These are phyloP conservation scores for Perithous albicinctus DNA, from an alignment of 2,888 invertebrate species.

Conservation along the genomic window DNA sequence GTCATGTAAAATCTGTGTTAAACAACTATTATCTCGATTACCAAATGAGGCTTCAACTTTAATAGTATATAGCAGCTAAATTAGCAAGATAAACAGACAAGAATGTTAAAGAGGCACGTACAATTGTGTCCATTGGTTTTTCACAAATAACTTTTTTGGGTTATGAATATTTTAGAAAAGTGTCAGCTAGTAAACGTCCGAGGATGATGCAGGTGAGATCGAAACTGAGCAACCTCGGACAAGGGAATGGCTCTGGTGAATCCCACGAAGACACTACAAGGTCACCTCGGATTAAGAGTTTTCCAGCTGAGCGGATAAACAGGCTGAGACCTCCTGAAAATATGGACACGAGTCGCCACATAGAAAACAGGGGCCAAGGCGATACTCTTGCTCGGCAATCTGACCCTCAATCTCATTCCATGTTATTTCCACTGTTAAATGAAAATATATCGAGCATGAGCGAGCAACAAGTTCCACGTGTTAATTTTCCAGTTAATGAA, in stretches of 20 bases:
- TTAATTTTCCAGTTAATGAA: constrained; percentile 19
- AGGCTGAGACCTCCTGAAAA: constrained; percentile 62
- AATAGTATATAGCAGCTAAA: constrained; percentile 18
- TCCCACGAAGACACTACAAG: constrained; percentile 5
- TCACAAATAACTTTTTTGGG: neutral
- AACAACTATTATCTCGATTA: constrained; percentile 29
- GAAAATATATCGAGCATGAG: constrained; percentile 58
- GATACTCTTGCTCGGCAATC: constrained; percentile 51
- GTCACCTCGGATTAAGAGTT: constrained; percentile 76
- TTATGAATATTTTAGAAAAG: constrained; percentile 62
- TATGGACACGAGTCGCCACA: neutral
- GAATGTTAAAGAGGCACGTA: constrained; percentile 49
- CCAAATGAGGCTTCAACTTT: constrained; percentile 49
- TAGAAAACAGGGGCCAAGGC: constrained; percentile 59
- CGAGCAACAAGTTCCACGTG: constrained; percentile 64
- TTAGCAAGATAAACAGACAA: constrained; percentile 40
- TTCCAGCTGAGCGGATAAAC: constrained; percentile 77
- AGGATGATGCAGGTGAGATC: constrained; percentile 64
- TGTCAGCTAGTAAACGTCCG: constrained; percentile 57
- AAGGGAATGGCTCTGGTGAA: constrained; percentile 12
- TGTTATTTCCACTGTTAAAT: constrained; percentile 33
- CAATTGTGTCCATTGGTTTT: neutral
- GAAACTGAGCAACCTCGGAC: constrained; percentile 45
- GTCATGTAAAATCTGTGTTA: constrained; percentile 53
- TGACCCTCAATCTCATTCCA: neutral